Conservation (phyloP, 2,113 vertebrate species). For the Epinephelus fuscoguttatus region DNA sequence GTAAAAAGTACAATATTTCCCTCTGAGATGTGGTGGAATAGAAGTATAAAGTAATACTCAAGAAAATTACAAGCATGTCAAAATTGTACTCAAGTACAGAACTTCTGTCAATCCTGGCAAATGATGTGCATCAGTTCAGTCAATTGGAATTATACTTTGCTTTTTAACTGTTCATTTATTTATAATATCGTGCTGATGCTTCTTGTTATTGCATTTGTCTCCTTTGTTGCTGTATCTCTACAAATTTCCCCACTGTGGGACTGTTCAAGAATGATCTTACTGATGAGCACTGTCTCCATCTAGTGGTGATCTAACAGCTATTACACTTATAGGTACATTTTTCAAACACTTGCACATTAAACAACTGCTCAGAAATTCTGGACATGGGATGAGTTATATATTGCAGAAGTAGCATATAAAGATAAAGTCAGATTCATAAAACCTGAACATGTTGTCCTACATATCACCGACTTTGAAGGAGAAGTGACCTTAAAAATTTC, state of each 20-base stretch:
- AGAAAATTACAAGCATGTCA: too few relatives aligned
- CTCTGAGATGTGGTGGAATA: not conserved
- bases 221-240: too few relatives aligned
- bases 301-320: conserved; percentile 30
- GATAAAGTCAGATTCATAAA: not conserved
- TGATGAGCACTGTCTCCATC: conserved; percentile 38
- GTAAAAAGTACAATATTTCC: not conserved
- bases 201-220: too few relatives aligned
- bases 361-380: not conserved
- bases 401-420: not conserved
- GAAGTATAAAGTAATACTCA: not conserved
- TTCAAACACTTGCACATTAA: not conserved
- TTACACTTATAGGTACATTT: too few relatives aligned
- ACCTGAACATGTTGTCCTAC: not conserved
- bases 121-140: not conserved
- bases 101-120: not conserved
- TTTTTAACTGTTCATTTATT: too few relatives aligned
- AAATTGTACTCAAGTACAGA: too few relatives aligned
- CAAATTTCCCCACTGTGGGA: too few relatives aligned
- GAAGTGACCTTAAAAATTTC: not conserved
- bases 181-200: too few relatives aligned
- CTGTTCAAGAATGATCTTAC: too few relatives aligned
- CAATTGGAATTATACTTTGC: too few relatives aligned
- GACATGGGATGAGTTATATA: not conserved
- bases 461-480: not conserved